These are phyloP conservation scores for Acyrthosiphon pisum DNA, from an alignment of 1,140 invertebrate genomes.

Conservation along the genomic window DNA sequence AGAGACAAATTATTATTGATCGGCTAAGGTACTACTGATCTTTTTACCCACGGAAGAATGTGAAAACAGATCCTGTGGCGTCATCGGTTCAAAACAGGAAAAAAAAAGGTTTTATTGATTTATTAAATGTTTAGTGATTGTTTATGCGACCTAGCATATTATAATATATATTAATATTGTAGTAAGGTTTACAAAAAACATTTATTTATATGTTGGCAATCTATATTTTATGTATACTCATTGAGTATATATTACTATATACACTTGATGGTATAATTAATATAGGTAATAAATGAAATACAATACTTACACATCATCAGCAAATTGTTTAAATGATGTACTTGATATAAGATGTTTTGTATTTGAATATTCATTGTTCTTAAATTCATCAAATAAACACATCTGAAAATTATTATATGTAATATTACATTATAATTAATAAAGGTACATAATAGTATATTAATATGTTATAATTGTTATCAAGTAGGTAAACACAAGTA, in stretches of 20 bases:
- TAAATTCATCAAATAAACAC: conserved; percentile 49
- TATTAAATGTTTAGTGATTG: background rate
- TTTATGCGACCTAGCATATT: background rate
- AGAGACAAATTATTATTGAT: background rate
- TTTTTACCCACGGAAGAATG: no score
- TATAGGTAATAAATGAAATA: background rate
- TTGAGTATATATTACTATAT: no score
- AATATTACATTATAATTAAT: no score
- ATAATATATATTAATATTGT: background rate
- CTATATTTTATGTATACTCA: background rate
- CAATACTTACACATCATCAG: conserved; percentile 45
- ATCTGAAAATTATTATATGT: conserved; percentile 35
- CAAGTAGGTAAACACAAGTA: background rate
- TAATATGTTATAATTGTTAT: background rate
- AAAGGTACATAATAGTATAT: background rate
- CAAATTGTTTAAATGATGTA: conserved; percentile 3
- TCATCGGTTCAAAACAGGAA: no score
- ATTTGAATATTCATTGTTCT: background rate
- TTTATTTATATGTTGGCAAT: background rate
- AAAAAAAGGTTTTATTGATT: no score
- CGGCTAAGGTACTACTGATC: background rate
- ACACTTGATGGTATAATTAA: no score
- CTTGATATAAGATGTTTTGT: conserved; percentile 3
- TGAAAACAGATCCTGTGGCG: no score
- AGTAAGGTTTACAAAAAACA: background rate